Conservation (phyloP, 1,140 invertebrate species). For the Vanessa tameamea region DNA sequence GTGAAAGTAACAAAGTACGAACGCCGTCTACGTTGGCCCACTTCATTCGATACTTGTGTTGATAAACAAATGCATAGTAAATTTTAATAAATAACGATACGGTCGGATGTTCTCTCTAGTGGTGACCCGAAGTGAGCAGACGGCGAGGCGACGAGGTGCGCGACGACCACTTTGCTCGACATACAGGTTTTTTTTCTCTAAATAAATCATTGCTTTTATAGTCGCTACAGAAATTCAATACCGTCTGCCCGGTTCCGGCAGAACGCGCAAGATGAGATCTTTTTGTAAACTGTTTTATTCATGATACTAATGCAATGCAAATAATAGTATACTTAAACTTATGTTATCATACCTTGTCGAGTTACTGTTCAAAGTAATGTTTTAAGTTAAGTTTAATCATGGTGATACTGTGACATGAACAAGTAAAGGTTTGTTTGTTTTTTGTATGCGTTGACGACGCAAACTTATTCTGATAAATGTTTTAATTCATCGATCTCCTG, state of each 20-base stretch:
- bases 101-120: conserved; percentile 49
- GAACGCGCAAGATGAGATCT: conserved; percentile 32
- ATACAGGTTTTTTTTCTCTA: conserved; percentile 64
- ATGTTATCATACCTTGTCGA: too few relatives aligned
- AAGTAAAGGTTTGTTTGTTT: too few relatives aligned
- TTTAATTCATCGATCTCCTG: too few relatives aligned
- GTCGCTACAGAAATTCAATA: conserved; percentile 63
- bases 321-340: not conserved
- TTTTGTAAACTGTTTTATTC: conserved; percentile 4
- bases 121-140: conserved; percentile 71
- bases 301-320: not conserved
- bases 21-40: conserved; percentile 42
- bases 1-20: conserved; percentile 59
- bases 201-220: conserved; percentile 68
- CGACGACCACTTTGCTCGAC: conserved; percentile 59
- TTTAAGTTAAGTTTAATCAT: too few relatives aligned
- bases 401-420: too few relatives aligned
- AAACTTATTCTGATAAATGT: too few relatives aligned
- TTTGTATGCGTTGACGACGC: too few relatives aligned
- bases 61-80: conserved; percentile 55
- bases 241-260: conserved; percentile 49
- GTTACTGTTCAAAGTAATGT: too few relatives aligned
- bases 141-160: conserved; percentile 66
- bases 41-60: conserved; percentile 43
- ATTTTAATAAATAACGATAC: conserved; percentile 51